Evolutionary conservation across 2,888 invertebrate genomes (phyloP), one percentile per base, ranked within the genome.

Genomic region (Thera britannica): DNA sequence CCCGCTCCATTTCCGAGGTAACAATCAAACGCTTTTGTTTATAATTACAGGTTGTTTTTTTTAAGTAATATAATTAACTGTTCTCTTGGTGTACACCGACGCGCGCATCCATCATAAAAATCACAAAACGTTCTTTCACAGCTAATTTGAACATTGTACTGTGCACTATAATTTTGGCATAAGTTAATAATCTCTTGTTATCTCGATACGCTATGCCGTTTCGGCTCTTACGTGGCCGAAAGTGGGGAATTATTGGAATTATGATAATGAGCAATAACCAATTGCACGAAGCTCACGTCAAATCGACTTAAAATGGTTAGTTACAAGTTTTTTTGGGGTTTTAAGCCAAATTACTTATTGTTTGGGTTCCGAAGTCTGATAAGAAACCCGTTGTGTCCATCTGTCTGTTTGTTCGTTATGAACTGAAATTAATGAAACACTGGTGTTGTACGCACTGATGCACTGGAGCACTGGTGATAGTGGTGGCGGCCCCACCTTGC

Each of bases 231-330:
- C 81, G 82, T 84, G 76, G 79, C 82, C 82, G 83, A 86, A 83
- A 81, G 78, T 79, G 75, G 71, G 78, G 55, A 66, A 54, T 68
- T 63, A 63, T 60, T 56, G 46, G 82, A 88, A 92, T 92, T 92
- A 91, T 84, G 83, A 85, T 92, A 91, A 92, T 92, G 85, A 90
- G 89, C 81, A 88, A 88, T 89, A 86, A 85, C 86, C 87, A 88
- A 90, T 89, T 87, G 90, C 89, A 89, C 87, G 90, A 89, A 89
- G 90, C 90, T 88, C 88, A 88, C 86, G 83, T 89, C 87, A 85
- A 86, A 88, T 88, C 87, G 75, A 79, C 80, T 87, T 85, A 85
- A 87, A 86, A 83, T 83, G 58, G 60, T 82, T 83, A 79, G 67
- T 63, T 70, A 62, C 72, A 78, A 79, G 77, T 77, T 85, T 86